Conservation (phyloP, 2,888 invertebrate species). For the Litoditis marina region DNA sequence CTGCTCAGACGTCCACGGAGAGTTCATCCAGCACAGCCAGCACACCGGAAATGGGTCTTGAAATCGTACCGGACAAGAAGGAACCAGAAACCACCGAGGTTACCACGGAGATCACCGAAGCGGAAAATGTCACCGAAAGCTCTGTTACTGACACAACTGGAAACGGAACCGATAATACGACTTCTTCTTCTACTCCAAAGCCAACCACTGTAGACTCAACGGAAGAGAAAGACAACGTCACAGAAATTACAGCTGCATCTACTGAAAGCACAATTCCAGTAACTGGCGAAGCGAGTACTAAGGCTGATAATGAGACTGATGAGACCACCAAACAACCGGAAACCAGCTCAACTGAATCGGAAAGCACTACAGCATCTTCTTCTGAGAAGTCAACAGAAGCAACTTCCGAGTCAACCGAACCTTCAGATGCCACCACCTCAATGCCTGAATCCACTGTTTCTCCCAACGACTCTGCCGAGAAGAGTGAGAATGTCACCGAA, state of each 20-base stretch:
- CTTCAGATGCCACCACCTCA: constrained; percentile 4
- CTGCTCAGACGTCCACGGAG: too few relatives aligned
- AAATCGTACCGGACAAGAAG: background rate
- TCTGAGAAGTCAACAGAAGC: constrained; percentile 1
- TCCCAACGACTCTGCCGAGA: too few relatives aligned
- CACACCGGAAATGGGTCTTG: background rate
- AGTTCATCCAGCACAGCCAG: too few relatives aligned
- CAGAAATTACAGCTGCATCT: background rate
- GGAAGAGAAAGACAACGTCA: too few relatives aligned
- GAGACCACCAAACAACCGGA: constrained; percentile 2
- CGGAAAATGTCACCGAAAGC: background rate
- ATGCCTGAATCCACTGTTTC: too few relatives aligned
- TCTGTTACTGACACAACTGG: background rate
- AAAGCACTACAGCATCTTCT: background rate
- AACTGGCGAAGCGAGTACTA: background rate
- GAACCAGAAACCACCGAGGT: background rate
- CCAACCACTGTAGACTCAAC: background rate
- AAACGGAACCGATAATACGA: background rate
- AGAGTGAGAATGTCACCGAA: too few relatives aligned
- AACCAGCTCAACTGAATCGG: background rate
- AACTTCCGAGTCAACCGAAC: background rate
- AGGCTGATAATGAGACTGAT: constrained; percentile 11
- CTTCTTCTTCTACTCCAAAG: background rate
- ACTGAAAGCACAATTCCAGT: constrained; percentile 4
- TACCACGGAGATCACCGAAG: background rate